phyloP scores from a whole-genome alignment of 2,113 vertebrate species.

The Gymnobelideus leadbeateri region DNA sequence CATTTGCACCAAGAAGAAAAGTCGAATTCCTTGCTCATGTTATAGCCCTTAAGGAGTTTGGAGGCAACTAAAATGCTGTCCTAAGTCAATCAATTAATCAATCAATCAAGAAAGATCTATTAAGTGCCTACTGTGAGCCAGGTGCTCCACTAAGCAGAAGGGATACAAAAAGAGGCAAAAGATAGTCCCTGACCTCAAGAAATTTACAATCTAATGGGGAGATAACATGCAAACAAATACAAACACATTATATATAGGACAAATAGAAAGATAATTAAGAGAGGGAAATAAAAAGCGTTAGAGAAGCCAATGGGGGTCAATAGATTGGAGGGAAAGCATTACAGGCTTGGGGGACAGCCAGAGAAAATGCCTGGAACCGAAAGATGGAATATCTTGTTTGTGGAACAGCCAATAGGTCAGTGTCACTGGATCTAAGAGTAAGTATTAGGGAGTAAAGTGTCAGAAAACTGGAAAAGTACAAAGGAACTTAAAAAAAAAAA shows the following conservation, averaged over 20 bases:
- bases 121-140: neutral
- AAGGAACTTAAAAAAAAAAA: no score
- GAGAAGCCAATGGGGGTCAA: neutral
- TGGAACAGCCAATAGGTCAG: neutral
- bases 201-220: neutral
- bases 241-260: neutral
- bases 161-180: neutral
- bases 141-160: no score
- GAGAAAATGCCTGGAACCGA: neutral
- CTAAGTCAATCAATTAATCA: neutral
- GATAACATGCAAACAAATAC: neutral
- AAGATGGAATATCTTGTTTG: neutral
- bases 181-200: neutral
- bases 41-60: neutral
- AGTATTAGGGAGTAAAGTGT: neutral
- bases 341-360: neutral
- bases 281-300: neutral
- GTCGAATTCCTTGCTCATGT: neutral
- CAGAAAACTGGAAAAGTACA: neutral
- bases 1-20: neutral
- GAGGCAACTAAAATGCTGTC: neutral
- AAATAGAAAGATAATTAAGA: neutral
- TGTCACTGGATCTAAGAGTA: neutral
- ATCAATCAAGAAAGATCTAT: neutral
- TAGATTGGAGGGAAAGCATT: neutral